phyloP scores from a whole-genome alignment of 2,888 invertebrate genomes.

The Spatulosminthurus flaviceps region DNA sequence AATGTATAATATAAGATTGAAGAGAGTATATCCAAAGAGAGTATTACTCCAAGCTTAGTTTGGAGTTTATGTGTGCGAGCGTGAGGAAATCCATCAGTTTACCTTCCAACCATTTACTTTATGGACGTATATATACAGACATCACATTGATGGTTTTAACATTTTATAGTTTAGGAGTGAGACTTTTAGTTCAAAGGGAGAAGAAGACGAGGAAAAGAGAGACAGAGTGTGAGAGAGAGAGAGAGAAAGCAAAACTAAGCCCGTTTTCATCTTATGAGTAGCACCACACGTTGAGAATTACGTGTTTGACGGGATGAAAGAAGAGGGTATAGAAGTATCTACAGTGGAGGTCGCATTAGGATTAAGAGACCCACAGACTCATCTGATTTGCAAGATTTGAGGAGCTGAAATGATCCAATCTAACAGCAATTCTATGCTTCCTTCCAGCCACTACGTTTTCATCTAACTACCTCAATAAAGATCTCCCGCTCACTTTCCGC shows the following conservation, averaged over 20 bases:
- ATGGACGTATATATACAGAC: not conserved
- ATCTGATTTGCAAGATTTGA: constrained; percentile 46
- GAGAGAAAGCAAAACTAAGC: not conserved
- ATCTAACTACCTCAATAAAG: constrained; percentile 24
- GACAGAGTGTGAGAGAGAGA: not conserved
- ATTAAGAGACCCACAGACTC: constrained; percentile 44
- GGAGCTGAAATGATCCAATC: constrained; percentile 36
- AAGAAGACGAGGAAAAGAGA: no score
- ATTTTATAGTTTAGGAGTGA: constrained; percentile 12
- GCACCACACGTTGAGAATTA: not conserved
- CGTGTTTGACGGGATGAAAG: constrained; percentile 8
- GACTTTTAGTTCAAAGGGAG: not conserved
- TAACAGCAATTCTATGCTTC: constrained; percentile 40
- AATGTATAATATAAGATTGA: no score
- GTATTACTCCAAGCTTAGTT: not conserved
- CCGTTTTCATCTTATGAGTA: not conserved
- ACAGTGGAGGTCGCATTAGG: constrained; percentile 35
- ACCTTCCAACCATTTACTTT: constrained; percentile 20
- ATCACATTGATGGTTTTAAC: constrained; percentile 30
- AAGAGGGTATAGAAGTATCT: not conserved
- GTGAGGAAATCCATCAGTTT: constrained; percentile 23
- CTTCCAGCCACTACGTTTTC: constrained; percentile 26
- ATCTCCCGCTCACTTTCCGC: not conserved
- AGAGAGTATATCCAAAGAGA: no score
- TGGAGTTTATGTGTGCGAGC: not conserved